Conservation (phyloP, 2,888 invertebrate genomes). For the Ischnura elegans region DNA sequence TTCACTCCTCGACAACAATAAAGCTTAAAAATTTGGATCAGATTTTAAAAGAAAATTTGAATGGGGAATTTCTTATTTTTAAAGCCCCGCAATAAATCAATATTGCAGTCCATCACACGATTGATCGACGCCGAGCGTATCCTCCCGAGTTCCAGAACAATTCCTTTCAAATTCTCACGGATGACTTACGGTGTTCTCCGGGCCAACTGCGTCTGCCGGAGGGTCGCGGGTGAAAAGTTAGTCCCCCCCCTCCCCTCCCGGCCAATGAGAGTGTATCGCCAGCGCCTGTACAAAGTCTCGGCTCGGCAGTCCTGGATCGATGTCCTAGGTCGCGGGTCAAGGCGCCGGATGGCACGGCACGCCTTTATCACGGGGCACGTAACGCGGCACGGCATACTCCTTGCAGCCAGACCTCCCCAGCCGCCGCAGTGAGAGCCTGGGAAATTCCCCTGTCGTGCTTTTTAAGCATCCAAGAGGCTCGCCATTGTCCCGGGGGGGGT, state of each 20-base stretch:
- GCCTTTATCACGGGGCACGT: neutral
- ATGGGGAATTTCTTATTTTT: no score
- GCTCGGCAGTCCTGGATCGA: conserved; percentile 20
- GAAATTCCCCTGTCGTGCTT: neutral
- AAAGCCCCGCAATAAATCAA: no score
- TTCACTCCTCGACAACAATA: no score
- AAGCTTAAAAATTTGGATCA: no score
- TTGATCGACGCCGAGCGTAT: neutral
- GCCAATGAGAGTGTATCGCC: neutral
- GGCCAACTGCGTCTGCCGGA: neutral
- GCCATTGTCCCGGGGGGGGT: no score
- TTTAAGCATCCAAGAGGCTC: no score
- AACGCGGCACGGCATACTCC: no score
- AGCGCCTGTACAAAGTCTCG: neutral
- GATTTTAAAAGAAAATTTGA: no score
- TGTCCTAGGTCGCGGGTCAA: conserved; percentile 29
- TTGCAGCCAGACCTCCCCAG: neutral
- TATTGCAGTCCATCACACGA: no score
- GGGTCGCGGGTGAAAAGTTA: neutral
- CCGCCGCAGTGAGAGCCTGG: neutral
- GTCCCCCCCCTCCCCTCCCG: neutral
- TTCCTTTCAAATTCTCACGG: neutral
- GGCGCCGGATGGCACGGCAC: conserved; percentile 62
- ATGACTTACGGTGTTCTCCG: neutral
- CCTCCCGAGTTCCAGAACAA: neutral